A percentile compares a stretch with the other conserved stretches of the same genome.
phyloP scores from a whole-genome alignment of 2,797 vertebrate species.

The Manis crassicaudata region DNA sequence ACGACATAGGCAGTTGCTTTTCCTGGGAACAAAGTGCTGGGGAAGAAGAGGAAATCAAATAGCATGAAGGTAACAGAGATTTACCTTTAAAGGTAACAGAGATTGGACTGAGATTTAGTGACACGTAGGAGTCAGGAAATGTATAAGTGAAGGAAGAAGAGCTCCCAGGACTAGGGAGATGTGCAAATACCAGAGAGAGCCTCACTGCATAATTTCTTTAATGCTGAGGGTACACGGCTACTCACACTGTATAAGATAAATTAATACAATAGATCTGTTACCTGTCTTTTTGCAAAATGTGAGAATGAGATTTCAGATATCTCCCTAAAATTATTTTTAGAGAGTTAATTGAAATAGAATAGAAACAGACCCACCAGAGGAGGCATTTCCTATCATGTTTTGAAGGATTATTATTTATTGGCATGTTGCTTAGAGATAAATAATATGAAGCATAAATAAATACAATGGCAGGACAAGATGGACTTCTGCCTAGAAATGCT shows the following conservation, averaged over 20 bases:
- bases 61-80: not conserved
- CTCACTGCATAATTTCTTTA: not conserved
- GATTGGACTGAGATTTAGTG: not conserved
- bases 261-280: not conserved
- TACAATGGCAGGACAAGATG: not conserved
- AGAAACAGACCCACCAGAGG: not conserved
- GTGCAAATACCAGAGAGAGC: not conserved
- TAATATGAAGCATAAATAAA: constrained; percentile 17
- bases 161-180: not conserved
- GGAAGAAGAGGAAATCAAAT: not conserved
- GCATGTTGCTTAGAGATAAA: not conserved
- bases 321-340: constrained; percentile 40
- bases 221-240: not conserved
- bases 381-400: constrained; percentile 16
- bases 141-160: not conserved
- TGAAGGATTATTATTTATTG: constrained; percentile 4
- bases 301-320: not conserved
- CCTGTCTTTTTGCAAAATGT: constrained; percentile 37
- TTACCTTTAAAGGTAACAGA: not conserved
- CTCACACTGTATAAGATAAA: not conserved
- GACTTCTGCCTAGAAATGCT: constrained; percentile 3
- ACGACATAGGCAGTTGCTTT: not conserved
- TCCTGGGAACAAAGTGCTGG: not conserved
- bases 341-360: constrained; percentile 54
- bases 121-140: not conserved